A percentile compares a stretch with the other conserved stretches of the same genome.
Conservation (phyloP, 2,797 vertebrate species). For the Rachycentron canadum region DNA sequence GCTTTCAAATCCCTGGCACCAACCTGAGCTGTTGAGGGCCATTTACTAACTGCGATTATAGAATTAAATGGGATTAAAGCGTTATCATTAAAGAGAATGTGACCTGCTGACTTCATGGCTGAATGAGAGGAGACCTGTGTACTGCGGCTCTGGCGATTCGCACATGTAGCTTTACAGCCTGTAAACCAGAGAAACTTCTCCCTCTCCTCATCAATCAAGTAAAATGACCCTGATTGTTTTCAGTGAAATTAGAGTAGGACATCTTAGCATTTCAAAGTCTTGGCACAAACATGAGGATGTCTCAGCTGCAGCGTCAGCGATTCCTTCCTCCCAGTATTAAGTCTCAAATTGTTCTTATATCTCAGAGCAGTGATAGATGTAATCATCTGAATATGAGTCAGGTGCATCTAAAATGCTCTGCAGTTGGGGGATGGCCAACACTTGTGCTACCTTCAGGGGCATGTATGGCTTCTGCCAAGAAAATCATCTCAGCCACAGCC, state of each 20-base stretch:
- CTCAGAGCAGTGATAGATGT: conserved; percentile 46
- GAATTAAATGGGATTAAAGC: conserved; percentile 83
- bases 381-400: conserved; percentile 61
- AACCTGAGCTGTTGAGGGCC: conserved; percentile 63
- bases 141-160: conserved; percentile 24
- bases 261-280: conserved; percentile 24
- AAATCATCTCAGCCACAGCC: conserved; percentile 70
- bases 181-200: neutral
- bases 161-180: neutral
- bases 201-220: conserved; percentile 15
- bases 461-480: conserved; percentile 68
- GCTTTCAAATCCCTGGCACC: conserved; percentile 71
- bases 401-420: conserved; percentile 66
- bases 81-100: conserved; percentile 73
- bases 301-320: conserved; percentile 37
- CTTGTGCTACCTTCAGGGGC: conserved; percentile 62
- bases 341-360: conserved; percentile 50
- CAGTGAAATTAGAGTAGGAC: conserved; percentile 47
- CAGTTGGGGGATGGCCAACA: conserved; percentile 65
- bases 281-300: conserved; percentile 33
- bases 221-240: conserved; percentile 43
- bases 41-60: conserved; percentile 77
- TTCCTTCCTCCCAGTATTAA: conserved; percentile 44
- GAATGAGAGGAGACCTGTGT: conserved; percentile 47
- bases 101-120: conserved; percentile 63